Evolutionary conservation across 2,797 vertebrate genomes (phyloP).

Genomic region (Etheostoma perlongum): DNA sequence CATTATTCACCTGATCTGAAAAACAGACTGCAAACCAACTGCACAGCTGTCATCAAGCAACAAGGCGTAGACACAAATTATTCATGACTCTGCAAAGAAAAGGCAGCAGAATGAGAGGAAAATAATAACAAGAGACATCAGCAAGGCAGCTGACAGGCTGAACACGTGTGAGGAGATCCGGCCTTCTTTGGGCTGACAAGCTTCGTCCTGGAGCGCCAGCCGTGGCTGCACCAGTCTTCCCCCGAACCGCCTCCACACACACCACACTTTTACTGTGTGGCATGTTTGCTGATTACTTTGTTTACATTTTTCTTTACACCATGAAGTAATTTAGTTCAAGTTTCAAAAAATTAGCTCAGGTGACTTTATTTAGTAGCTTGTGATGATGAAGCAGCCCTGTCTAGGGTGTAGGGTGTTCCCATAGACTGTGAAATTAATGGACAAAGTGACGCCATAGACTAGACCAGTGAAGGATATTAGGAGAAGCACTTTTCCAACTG

Average conservation of each 20-base stretch:
- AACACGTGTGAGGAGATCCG: conserved; percentile 46
- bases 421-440: no score
- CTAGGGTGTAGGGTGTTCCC: neutral
- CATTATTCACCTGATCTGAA: conserved; percentile 89
- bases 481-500: no score
- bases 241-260: neutral
- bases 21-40: conserved; percentile 85
- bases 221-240: neutral
- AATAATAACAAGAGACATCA: conserved; percentile 79
- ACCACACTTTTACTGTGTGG: neutral
- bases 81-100: conserved; percentile 84
- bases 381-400: neutral
- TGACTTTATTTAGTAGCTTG: neutral
- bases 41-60: conserved; percentile 87
- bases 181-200: conserved; percentile 23
- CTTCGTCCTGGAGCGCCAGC: conserved; percentile 14
- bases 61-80: conserved; percentile 84
- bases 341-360: neutral
- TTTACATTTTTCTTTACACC: neutral
- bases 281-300: neutral
- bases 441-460: no score
- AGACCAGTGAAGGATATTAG: no score
- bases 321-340: neutral
- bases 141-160: conserved; percentile 65
- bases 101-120: conserved; percentile 74